These are phyloP conservation scores for Dicentrarchus labrax DNA, from an alignment of 2,113 vertebrate genomes.

Conservation along the genomic window DNA sequence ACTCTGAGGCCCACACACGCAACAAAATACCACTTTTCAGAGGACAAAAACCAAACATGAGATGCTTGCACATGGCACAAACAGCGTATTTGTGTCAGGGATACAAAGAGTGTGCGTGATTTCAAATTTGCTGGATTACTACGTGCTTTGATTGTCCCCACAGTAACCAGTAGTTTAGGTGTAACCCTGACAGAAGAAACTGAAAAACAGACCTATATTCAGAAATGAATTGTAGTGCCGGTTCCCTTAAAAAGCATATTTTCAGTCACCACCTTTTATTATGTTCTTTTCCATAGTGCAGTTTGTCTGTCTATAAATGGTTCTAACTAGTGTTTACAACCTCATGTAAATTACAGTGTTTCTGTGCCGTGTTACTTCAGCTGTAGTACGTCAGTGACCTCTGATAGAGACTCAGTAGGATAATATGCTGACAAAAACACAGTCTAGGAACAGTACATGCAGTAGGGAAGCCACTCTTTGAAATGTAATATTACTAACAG, in stretches of 20 bases:
- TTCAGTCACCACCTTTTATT: constrained; percentile 64
- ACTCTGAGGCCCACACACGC: background rate
- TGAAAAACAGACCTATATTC: constrained; percentile 42
- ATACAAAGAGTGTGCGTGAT: constrained; percentile 16
- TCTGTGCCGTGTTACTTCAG: constrained; percentile 36
- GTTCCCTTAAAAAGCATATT: constrained; percentile 38
- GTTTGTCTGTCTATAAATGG: constrained; percentile 72
- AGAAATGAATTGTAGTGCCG: background rate
- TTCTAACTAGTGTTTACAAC: constrained; percentile 75
- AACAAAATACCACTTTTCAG: constrained; percentile 15
- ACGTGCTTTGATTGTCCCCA: constrained; percentile 24
- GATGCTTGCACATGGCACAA: constrained; percentile 14
- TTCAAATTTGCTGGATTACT: constrained; percentile 13
- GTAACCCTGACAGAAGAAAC: constrained; percentile 34
- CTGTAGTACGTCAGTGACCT: constrained; percentile 46
- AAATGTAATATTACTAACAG: constrained; percentile 7
- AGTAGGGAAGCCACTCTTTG: background rate
- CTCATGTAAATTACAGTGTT: constrained; percentile 72
- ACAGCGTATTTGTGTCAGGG: constrained; percentile 7
- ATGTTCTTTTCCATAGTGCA: constrained; percentile 58
- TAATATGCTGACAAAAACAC: background rate
- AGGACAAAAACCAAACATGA: background rate
- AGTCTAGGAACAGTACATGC: background rate
- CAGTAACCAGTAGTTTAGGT: constrained; percentile 28
- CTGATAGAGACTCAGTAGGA: constrained; percentile 31